phyloP scores from a whole-genome alignment of 2,888 invertebrate genomes.

The Netelia virgata region DNA sequence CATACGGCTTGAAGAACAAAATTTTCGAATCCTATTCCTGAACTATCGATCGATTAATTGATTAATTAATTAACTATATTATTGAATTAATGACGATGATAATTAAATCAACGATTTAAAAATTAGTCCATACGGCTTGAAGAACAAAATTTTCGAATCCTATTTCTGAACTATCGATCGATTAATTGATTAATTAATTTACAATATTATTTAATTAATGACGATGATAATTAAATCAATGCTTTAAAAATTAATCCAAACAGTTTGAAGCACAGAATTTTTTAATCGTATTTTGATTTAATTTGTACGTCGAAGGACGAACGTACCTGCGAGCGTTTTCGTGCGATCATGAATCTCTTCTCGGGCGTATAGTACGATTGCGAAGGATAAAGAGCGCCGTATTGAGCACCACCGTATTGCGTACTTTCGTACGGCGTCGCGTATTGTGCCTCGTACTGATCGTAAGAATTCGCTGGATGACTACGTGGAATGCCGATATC shows the following conservation, averaged over 20 bases:
- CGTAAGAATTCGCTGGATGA: slow-evolving; percentile 78
- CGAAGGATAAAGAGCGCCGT: slow-evolving; percentile 76
- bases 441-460: slow-evolving; percentile 78
- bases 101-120: too few species aligned
- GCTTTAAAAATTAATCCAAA: too few species aligned
- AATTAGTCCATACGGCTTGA: too few species aligned
- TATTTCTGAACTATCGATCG: too few species aligned
- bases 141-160: too few species aligned
- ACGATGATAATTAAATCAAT: too few species aligned
- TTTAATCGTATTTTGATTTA: not conserved
- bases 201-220: too few species aligned
- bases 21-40: too few species aligned
- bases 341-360: slow-evolving; percentile 82
- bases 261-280: too few species aligned
- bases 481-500: slow-evolving; percentile 78
- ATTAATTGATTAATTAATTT: too few species aligned
- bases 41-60: not conserved
- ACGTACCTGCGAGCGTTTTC: slow-evolving; percentile 81
- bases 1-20: too few species aligned
- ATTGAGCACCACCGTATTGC: slow-evolving; percentile 77
- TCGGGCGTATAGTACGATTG: slow-evolving; percentile 79
- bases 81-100: too few species aligned
- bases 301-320: not conserved
- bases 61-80: not conserved
- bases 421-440: slow-evolving; percentile 71